Percentiles rank a stretch among this genome's conserved stretches.
phyloP scores from a whole-genome alignment of 2,888 invertebrate genomes.

The Ariolimax columbianus region DNA sequence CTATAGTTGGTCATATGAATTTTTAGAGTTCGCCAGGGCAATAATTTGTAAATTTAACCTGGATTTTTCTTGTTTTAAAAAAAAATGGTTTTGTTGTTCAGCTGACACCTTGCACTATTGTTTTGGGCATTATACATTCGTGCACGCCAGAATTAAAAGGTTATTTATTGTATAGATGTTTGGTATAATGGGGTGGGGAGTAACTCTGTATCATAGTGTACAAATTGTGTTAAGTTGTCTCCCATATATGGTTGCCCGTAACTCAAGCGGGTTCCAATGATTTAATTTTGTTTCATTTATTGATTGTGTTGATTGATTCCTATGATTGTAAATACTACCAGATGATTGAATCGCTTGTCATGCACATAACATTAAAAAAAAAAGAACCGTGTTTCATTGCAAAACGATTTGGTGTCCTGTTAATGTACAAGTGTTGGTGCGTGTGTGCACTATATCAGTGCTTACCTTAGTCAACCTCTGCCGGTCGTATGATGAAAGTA shows the following conservation, averaged over 20 bases:
- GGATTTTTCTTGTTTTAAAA: neutral
- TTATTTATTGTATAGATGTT: slow-evolving; percentile 29
- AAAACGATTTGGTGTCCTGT: neutral
- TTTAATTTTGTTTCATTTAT: neutral
- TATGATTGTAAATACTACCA: neutral
- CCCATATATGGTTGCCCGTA: neutral
- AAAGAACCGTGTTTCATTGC: neutral
- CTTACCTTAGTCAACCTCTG: no score
- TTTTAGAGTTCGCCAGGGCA: no score
- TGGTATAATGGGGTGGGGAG: neutral
- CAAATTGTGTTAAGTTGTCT: neutral
- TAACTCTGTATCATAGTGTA: slow-evolving; percentile 26
- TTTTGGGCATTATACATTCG: neutral
- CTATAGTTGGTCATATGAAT: no score
- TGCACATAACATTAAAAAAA: neutral
- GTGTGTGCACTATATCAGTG: no score
- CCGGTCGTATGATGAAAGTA: no score
- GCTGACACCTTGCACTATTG: neutral
- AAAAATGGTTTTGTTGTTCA: neutral
- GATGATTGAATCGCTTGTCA: neutral
- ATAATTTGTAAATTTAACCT: no score
- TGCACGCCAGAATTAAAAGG: neutral
- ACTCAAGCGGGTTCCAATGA: neutral
- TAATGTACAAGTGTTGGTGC: no score
- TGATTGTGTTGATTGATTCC: neutral